Evolutionary conservation across 2,888 invertebrate species (phyloP).

Genomic region (Theodoxus fluviatilis): DNA sequence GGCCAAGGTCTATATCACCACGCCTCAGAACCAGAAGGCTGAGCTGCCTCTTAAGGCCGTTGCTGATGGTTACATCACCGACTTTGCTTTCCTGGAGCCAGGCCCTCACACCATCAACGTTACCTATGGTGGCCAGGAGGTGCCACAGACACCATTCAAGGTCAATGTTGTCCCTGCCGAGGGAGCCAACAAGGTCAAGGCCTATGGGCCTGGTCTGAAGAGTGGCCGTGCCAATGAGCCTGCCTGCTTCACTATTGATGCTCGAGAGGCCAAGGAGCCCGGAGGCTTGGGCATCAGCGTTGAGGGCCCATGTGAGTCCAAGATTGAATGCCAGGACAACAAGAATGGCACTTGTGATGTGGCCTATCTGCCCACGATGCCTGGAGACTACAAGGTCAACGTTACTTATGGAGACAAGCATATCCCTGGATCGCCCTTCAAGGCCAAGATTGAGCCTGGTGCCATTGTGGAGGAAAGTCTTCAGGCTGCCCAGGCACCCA

Average conservation of each 20-base stretch:
- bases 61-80: slow-evolving; percentile 72
- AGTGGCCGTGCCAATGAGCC: slow-evolving; percentile 76
- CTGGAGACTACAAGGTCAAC: slow-evolving; percentile 63
- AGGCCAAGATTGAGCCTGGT: slow-evolving; percentile 41
- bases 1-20: slow-evolving; percentile 51
- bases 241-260: slow-evolving; percentile 83
- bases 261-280: slow-evolving; percentile 79
- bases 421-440: slow-evolving; percentile 62
- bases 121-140: slow-evolving; percentile 57
- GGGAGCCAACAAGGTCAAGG: slow-evolving; percentile 70
- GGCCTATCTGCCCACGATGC: slow-evolving; percentile 59
- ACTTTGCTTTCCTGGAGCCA: slow-evolving; percentile 61
- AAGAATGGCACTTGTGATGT: slow-evolving; percentile 64
- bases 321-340: slow-evolving; percentile 61
- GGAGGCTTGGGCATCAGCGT: slow-evolving; percentile 62
- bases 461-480: slow-evolving; percentile 28
- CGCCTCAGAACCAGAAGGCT: slow-evolving; percentile 67
- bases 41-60: slow-evolving; percentile 82
- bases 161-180: slow-evolving; percentile 32
- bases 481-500: neutral
- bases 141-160: slow-evolving; percentile 64
- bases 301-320: slow-evolving; percentile 63
- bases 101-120: slow-evolving; percentile 66
- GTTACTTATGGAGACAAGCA: slow-evolving; percentile 60
- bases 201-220: slow-evolving; percentile 76